Base-by-base conservation (phyloP, 2,888 invertebrate genomes). In the Lomographa bimaculata region DNA sequence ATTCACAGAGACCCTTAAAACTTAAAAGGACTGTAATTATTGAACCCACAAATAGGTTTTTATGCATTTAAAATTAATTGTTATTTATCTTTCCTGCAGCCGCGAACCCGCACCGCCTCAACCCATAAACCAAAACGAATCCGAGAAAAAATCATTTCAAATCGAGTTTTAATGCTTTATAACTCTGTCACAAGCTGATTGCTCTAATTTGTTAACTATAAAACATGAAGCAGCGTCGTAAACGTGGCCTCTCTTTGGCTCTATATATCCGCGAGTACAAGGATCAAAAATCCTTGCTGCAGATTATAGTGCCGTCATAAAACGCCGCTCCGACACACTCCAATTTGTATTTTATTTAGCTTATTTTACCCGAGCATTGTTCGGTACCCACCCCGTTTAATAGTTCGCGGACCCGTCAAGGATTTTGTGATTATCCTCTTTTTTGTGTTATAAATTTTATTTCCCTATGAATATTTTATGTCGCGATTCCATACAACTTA, bases 131-230 rank as follows among this genome's bases (percentile, higher is more conserved):
- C 20, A 57, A 64, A 57, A 56, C 35, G 48, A 39, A 33, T 28
- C 36, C 33, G 32, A 47, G 45, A 57, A 5, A 32, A 60, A 58
- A 57, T 59, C 21, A 51, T 62, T 61, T 68, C 30, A 57, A 60
- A 64, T 60, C 62, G 49, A 62, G 57, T 65, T 71, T 71, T 64
- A 69, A 64, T 65, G 61, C 60, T 79, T 76, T 79, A 78, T 64
- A 56, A 60, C 57, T 61, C 64, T 71, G 75, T 73, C 72, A 60
- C 68, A 51, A 63, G 56, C 54, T 57, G 60, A 79, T 79, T 77
- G 77, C 70, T 71, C 76, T 77, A 83, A 85, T 83, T 83, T 78
- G 78, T 79, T 66, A 63, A 66, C 72, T 62, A 80, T 79, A 79
- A 79, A 77, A 59, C 60, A 56, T 50, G 50, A 47, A 51, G 46